Conservation (phyloP, 1,140 invertebrate species). For the Palaemon carinicauda region DNA sequence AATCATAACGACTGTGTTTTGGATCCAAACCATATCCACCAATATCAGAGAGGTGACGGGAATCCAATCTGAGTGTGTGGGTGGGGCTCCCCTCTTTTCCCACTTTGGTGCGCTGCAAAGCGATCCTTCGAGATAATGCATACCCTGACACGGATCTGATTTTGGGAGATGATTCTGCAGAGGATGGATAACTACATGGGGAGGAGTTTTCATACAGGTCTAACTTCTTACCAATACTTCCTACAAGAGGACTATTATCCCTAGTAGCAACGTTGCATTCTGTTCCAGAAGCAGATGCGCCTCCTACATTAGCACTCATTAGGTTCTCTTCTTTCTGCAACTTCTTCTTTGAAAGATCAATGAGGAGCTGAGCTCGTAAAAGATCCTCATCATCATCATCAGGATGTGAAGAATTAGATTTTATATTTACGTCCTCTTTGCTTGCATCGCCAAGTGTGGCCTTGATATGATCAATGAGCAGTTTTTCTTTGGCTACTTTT, state of each 20-base stretch:
- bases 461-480: not conserved
- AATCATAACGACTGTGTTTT: slow-evolving; percentile 36
- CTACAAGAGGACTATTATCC: no score
- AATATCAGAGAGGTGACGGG: slow-evolving; percentile 27
- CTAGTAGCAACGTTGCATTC: no score
- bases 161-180: not conserved
- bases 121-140: not conserved
- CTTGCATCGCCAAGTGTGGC: no score
- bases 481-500: no score
- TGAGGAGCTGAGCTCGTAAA: slow-evolving; percentile 33
- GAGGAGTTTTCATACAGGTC: no score
- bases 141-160: not conserved
- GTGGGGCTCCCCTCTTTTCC: slow-evolving; percentile 22
- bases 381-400: slow-evolving; percentile 46
- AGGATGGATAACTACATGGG: no score
- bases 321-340: not conserved
- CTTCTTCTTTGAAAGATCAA: slow-evolving; percentile 35
- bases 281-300: no score
- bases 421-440: no score
- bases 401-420: not conserved
- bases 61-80: not conserved
- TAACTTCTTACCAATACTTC: no score
- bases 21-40: slow-evolving; percentile 39
- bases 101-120: not conserved
- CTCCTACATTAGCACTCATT: not conserved